Base-by-base conservation (phyloP, 2,888 invertebrate genomes). In the Meandrusa payeni region DNA sequence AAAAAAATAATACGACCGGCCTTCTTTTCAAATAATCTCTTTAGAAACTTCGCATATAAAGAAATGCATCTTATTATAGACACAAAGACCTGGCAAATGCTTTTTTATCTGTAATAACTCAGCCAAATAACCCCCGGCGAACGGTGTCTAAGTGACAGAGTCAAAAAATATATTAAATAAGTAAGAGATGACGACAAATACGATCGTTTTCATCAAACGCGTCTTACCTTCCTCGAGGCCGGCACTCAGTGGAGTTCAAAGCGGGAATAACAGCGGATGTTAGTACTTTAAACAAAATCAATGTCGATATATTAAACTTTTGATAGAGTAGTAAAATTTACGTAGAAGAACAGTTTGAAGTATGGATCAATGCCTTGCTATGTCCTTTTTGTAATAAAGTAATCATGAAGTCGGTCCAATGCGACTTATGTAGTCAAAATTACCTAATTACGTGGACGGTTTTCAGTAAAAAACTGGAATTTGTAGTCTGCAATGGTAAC, bases 21-120 rank as follows among this genome's bases (percentile, higher is more conserved):
- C 17, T 39, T 50, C 40, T 46, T 49, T 55, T 50, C 51, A 47
- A 52, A 51, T 49, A 46, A 50, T 43, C 32, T 45, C 49, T 20
- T 47, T 54, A 46, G 37, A 48, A 47, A 47, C 39, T 28, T 37
- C n/a, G 19, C 22, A 22, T 36, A 50, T 48, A 48, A 42, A 47
- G 28, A 38, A 37, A 48, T 43, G 39, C 50, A 48, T 44, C 43
- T 42, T 28, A 20, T 1, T 7, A 28, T 10, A 9, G 23, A 9
- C 13, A 12, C n/a, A n/a, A n/a, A 33, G 22, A n/a, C n/a, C 9
- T 3, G 2, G 7, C 6, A 1, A 28, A 6, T 7, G 13, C 1
- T 13, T 29, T 29, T 7, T 15, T n/a, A n/a, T 15, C 12, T 27
- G 7, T 13, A 36, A 24, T 26, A 26, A 17, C 13, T 36, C 24